Evolutionary conservation across 1,140 invertebrate species (phyloP).

Genomic region (Drosophila pectinifera): DNA sequence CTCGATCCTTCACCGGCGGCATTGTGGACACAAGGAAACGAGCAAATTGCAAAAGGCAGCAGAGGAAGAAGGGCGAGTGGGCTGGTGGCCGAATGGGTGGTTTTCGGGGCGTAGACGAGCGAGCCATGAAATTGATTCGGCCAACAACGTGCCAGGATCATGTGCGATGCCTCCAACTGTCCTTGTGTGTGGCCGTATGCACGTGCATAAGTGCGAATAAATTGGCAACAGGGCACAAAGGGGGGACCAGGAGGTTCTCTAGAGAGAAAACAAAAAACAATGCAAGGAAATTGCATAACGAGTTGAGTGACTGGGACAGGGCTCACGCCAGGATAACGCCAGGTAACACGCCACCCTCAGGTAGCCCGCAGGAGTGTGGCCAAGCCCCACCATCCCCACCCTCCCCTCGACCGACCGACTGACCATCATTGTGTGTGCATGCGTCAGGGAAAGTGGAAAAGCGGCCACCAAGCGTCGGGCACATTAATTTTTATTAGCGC

Average conservation of each 20-base stretch:
- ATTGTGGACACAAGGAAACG: slow-evolving; percentile 58
- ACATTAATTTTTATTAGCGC: slow-evolving; percentile 71
- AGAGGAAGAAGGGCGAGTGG: slow-evolving; percentile 3
- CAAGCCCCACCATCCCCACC: slow-evolving; percentile 2
- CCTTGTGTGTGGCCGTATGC: slow-evolving; percentile 27
- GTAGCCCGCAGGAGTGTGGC: slow-evolving; percentile 54
- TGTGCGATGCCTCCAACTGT: slow-evolving; percentile 42
- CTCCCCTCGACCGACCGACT: neutral
- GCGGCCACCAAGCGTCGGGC: slow-evolving; percentile 32
- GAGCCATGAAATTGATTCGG: slow-evolving; percentile 77
- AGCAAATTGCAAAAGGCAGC: slow-evolving; percentile 44
- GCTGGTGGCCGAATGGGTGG: neutral
- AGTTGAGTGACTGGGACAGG: slow-evolving; percentile 44
- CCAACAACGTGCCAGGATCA: slow-evolving; percentile 64
- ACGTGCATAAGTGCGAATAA: slow-evolving; percentile 80
- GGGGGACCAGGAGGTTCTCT: slow-evolving; percentile 3
- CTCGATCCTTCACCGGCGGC: slow-evolving; percentile 17
- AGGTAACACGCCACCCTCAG: slow-evolving; percentile 7
- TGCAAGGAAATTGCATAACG: slow-evolving; percentile 75
- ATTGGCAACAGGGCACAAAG: slow-evolving; percentile 63
- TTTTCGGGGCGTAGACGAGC: slow-evolving; percentile 13
- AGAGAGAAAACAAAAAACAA: slow-evolving; percentile 37
- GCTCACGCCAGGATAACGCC: slow-evolving; percentile 3
- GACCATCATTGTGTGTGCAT: slow-evolving; percentile 18
- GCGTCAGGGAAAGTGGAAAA: slow-evolving; percentile 13